Evolutionary conservation across 2,113 vertebrate genomes (phyloP).

Genomic region (Chaetura pelagica): DNA sequence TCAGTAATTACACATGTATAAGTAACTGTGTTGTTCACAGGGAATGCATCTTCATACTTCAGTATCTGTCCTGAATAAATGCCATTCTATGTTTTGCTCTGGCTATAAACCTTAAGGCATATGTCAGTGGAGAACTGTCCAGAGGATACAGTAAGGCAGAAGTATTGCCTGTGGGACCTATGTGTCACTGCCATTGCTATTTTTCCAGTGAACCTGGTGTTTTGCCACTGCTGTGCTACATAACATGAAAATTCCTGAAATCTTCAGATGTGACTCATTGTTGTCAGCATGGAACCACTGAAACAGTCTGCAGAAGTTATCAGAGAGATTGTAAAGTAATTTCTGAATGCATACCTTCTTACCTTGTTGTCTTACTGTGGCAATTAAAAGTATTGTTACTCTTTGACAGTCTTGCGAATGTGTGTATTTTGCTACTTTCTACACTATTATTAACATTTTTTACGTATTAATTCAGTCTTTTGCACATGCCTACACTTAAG

Average conservation of each 20-base stretch:
- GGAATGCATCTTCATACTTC: neutral
- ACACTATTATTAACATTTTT: neutral
- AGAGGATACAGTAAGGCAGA: neutral
- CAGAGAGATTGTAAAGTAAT: neutral
- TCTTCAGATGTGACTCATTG: neutral
- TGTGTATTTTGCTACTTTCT: neutral
- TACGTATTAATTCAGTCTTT: neutral
- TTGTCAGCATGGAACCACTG: neutral
- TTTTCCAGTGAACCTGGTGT: slow-evolving; percentile 8
- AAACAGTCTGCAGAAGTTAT: neutral
- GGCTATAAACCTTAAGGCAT: neutral
- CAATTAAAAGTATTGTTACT: neutral
- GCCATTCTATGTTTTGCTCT: neutral
- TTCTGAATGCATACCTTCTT: neutral
- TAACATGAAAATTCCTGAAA: neutral
- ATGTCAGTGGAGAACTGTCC: neutral
- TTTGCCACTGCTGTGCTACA: neutral
- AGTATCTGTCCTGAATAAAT: neutral
- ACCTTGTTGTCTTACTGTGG: neutral
- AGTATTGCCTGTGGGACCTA: neutral
- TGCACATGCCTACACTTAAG: neutral
- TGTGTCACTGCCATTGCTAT: neutral
- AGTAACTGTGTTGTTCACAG: neutral
- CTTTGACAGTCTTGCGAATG: neutral
- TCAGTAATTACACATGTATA: neutral